Conservation (phyloP, 1,140 invertebrate species). For the Radopholus similis region DNA sequence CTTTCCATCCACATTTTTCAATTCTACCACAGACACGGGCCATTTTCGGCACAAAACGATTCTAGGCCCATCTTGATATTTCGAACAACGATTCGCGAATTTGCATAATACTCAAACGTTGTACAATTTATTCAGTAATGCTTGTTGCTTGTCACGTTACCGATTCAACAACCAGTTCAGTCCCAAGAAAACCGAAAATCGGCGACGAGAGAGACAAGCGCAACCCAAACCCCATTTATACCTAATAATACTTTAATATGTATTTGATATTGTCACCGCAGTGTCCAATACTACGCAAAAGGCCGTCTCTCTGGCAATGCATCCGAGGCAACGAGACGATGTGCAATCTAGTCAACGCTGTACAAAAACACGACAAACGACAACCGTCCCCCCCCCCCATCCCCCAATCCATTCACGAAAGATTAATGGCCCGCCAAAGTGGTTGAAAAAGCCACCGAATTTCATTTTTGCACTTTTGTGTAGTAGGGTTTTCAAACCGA, state of each 20-base stretch:
- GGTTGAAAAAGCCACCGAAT: background rate
- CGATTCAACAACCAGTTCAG: background rate
- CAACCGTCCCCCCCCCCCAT: background rate
- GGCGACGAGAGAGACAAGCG: background rate
- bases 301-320: conserved; percentile 2
- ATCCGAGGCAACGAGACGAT: background rate
- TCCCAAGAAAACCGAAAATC: background rate
- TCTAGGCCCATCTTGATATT: too few relatives aligned
- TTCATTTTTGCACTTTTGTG: background rate
- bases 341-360: conserved; percentile 18
- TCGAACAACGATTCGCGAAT: background rate
- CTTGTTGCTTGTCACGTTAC: background rate
- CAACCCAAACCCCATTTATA: background rate
- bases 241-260: background rate
- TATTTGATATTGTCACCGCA: too few relatives aligned
- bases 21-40: too few relatives aligned
- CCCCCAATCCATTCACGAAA: background rate
- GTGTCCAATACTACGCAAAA: conserved; percentile 6
- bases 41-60: too few relatives aligned
- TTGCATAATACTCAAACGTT: background rate
- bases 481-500: background rate
- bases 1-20: too few relatives aligned
- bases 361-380: background rate
- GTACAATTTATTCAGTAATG: background rate
- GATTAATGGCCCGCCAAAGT: background rate